Percentiles rank a stretch among this genome's conserved stretches.
These are phyloP conservation scores for Spatula versicolor DNA, from an alignment of 2,797 vertebrate genomes.

Conservation along the genomic window DNA sequence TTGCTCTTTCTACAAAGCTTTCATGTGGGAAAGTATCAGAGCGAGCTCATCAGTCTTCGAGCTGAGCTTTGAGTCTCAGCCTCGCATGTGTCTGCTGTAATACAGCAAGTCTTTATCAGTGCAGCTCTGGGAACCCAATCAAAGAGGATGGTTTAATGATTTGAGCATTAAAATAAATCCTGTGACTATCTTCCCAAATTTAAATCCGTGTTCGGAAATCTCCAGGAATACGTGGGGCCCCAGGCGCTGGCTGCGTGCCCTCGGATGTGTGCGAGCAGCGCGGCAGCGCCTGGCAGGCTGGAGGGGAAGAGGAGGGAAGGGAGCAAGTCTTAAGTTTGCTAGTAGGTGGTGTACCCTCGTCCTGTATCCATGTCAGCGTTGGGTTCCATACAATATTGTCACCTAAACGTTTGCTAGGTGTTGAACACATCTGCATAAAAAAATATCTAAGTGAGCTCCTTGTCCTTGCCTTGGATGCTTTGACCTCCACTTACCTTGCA, in stretches of 20 bases:
- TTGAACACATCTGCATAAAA: neutral
- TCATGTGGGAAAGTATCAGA: neutral
- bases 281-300: neutral
- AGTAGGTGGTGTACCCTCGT: neutral
- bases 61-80: neutral
- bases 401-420: neutral
- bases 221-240: neutral
- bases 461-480: neutral
- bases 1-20: neutral
- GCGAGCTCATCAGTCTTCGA: neutral
- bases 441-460: fast-evolving
- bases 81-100: fast-evolving
- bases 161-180: neutral
- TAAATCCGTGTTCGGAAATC: neutral
- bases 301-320: neutral
- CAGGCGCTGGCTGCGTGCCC: neutral
- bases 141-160: neutral
- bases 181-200: neutral
- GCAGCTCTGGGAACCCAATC: neutral
- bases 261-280: neutral
- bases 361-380: neutral
- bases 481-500: neutral
- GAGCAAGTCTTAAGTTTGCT: neutral
- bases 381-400: neutral
- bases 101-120: neutral